phyloP scores from a whole-genome alignment of 2,797 vertebrate genomes.

The Galagoides demidoff region DNA sequence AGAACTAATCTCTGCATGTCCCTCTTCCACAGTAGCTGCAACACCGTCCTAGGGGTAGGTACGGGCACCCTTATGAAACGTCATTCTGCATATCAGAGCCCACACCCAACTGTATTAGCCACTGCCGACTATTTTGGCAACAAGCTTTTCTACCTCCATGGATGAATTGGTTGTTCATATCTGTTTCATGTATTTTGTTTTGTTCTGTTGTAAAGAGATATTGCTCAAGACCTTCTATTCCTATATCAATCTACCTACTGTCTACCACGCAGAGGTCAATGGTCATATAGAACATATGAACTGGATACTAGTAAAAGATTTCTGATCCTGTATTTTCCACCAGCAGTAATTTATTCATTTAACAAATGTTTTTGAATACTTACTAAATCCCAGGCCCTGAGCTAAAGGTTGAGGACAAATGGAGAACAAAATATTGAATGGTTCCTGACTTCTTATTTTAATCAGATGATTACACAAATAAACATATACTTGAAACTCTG shows the following conservation, averaged over 20 bases:
- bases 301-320: neutral
- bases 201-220: neutral
- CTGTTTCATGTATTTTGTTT: neutral
- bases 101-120: neutral
- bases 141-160: neutral
- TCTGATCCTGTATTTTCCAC: neutral
- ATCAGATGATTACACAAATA: neutral
- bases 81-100: neutral
- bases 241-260: neutral
- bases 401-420: neutral
- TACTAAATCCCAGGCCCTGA: neutral
- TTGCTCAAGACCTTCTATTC: neutral
- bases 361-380: neutral
- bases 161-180: neutral
- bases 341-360: neutral
- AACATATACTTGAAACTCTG: neutral
- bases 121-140: neutral
- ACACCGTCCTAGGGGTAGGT: neutral
- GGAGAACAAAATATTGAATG: neutral
- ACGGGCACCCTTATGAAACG: neutral
- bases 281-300: neutral
- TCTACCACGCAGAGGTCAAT: neutral
- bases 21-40: neutral
- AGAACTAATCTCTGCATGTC: neutral
- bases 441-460: neutral